Evolutionary conservation across 2,113 vertebrate genomes (phyloP).

Genomic region (Macrotus californicus): DNA sequence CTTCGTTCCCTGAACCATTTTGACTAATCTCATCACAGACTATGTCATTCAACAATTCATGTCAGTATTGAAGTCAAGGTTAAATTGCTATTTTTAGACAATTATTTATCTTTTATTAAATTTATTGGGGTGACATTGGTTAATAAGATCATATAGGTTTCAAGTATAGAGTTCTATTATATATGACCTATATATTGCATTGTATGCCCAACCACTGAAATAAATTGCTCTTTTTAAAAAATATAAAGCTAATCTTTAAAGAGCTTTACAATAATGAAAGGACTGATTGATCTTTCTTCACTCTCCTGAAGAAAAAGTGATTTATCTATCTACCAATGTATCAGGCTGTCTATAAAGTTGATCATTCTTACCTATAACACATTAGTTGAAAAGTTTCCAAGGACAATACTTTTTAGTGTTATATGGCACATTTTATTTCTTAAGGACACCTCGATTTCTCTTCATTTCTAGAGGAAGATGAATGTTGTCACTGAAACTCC

Average conservation of each 20-base stretch:
- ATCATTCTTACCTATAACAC: constrained; percentile 69
- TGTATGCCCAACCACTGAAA: neutral
- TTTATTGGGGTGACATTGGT: neutral
- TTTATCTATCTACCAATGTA: constrained; percentile 67
- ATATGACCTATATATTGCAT: neutral
- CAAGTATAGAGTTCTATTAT: neutral
- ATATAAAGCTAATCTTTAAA: constrained; percentile 74
- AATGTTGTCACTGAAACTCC: constrained; percentile 73
- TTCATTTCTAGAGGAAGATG: constrained; percentile 73
- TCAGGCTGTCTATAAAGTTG: constrained; percentile 65
- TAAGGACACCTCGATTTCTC: constrained; percentile 77
- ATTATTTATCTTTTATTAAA: neutral
- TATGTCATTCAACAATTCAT: constrained; percentile 40
- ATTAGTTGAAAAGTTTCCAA: constrained; percentile 75
- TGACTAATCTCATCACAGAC: constrained; percentile 38
- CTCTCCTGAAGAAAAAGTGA: constrained; percentile 66
- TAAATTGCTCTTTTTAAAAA: constrained; percentile 67
- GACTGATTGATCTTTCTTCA: constrained; percentile 66
- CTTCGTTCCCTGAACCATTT: constrained; percentile 64
- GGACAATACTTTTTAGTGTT: constrained; percentile 74
- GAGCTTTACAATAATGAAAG: constrained; percentile 75
- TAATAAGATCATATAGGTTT: neutral
- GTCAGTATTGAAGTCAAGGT: constrained; percentile 73
- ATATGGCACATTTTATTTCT: constrained; percentile 66
- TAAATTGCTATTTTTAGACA: constrained; percentile 69